Conservation (phyloP, 2,888 invertebrate species). For the Platypus cylindrus region DNA sequence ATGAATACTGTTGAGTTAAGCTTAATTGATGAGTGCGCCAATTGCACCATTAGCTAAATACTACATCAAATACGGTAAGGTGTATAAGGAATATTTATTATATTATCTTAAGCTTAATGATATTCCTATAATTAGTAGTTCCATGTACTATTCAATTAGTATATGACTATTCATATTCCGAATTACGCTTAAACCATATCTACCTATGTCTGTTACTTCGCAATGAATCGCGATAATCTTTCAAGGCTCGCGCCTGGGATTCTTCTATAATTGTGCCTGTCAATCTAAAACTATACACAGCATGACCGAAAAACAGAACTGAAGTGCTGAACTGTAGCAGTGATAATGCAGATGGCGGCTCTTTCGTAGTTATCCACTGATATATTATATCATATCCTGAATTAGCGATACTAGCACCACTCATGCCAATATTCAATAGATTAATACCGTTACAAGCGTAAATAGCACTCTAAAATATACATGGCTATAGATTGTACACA, state of each 20-base stretch:
- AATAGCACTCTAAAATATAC: constrained; percentile 18
- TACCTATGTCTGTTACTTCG: constrained; percentile 41
- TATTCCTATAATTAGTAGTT: too few species aligned
- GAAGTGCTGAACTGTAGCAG: constrained; percentile 28
- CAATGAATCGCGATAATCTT: constrained; percentile 39
- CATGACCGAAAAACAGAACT: constrained; percentile 28
- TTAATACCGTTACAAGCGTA: constrained; percentile 22
- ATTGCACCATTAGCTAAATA: too few species aligned
- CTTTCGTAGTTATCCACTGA: constrained; percentile 23
- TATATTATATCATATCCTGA: constrained; percentile 24
- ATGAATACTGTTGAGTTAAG: too few species aligned
- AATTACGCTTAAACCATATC: too few species aligned
- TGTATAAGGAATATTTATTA: too few species aligned
- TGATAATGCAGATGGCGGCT: constrained; percentile 33
- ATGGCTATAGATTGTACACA: too few species aligned
- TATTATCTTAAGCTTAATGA: too few species aligned
- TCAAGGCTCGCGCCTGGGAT: constrained; percentile 40
- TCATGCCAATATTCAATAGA: constrained; percentile 24
- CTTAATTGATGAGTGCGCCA: too few species aligned
- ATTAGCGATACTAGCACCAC: constrained; percentile 25
- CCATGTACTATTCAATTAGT: too few species aligned
- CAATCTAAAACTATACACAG: constrained; percentile 25
- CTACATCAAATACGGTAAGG: too few species aligned
- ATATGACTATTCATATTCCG: too few species aligned
- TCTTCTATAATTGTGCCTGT: constrained; percentile 34